Evolutionary conservation across 64 coral and sea anemone genomes (phyloP).

Genomic region (Pocillopora damicornis): DNA sequence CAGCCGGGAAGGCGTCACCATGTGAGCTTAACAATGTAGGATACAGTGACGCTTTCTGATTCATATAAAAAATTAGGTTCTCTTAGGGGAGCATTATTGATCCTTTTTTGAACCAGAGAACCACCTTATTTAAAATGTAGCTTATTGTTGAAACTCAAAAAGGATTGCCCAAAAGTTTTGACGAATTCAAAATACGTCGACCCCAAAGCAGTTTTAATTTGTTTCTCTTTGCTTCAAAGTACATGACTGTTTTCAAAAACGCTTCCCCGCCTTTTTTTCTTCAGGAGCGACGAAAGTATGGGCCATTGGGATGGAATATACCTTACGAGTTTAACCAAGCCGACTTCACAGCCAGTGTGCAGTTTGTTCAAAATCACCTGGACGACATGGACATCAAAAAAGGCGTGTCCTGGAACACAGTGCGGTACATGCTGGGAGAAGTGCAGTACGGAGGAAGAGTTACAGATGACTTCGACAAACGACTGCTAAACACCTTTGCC

Average conservation of each 20-base stretch:
- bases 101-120: no score
- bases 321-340: conserved; percentile 95
- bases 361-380: conserved; percentile 96
- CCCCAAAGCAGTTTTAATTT: no score
- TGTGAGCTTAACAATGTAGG: no score
- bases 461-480: conserved; percentile 91
- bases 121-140: no score
- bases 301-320: conserved; percentile 94
- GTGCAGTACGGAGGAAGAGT: conserved; percentile 86
- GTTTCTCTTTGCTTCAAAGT: neutral
- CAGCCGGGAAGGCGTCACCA: no score
- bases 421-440: conserved; percentile 90
- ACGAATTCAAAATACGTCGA: no score
- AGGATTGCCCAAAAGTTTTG: no score
- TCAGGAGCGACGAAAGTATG: conserved; percentile 95
- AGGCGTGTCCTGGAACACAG: conserved; percentile 94
- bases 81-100: neutral
- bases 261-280: neutral
- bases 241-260: neutral
- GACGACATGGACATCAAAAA: conserved; percentile 95
- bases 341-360: conserved; percentile 94
- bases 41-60: no score
- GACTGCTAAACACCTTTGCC: conserved; percentile 86
- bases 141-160: no score
- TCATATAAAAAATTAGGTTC: no score